Evolutionary conservation across 2,797 vertebrate genomes (phyloP).

Genomic region (Lutjanus campechanus): DNA sequence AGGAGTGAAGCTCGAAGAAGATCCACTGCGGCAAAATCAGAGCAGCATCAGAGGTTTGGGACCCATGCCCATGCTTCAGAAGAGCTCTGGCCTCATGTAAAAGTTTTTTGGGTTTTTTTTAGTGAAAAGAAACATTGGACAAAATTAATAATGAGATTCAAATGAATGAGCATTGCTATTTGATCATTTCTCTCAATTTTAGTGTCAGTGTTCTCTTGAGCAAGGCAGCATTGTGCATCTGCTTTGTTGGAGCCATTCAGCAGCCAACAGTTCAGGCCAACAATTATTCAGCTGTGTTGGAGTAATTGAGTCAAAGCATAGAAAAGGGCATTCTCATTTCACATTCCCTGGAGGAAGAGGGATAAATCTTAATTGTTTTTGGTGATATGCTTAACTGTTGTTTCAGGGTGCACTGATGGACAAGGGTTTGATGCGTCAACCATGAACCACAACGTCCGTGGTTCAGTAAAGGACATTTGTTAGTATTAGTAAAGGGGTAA

Average conservation of each 20-base stretch:
- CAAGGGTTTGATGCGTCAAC: background rate
- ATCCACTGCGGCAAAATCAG: conserved; percentile 7
- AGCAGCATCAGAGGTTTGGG: conserved; percentile 19
- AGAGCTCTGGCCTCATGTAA: conserved; percentile 5
- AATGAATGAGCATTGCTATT: background rate
- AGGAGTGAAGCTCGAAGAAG: conserved; percentile 28
- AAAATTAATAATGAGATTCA: background rate
- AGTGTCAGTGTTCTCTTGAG: background rate
- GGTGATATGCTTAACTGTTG: background rate
- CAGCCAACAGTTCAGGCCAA: background rate
- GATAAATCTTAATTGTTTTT: background rate
- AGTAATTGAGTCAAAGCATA: background rate
- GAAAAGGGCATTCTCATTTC: background rate
- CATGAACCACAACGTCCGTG: too few relatives aligned
- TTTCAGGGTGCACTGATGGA: background rate
- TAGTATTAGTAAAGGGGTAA: too few relatives aligned
- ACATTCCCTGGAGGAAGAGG: background rate
- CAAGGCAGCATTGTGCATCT: background rate
- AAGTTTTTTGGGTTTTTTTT: conserved; percentile 19
- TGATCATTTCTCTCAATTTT: background rate
- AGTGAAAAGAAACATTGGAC: background rate
- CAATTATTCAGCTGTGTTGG: background rate
- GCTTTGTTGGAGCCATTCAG: background rate
- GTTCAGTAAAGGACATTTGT: background rate
- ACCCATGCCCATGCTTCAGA: background rate